A percentile compares a stretch with the other conserved stretches of the same genome.
Evolutionary conservation across 2,888 invertebrate species (phyloP).

Genomic region (Lasioglossum marginatum): DNA sequence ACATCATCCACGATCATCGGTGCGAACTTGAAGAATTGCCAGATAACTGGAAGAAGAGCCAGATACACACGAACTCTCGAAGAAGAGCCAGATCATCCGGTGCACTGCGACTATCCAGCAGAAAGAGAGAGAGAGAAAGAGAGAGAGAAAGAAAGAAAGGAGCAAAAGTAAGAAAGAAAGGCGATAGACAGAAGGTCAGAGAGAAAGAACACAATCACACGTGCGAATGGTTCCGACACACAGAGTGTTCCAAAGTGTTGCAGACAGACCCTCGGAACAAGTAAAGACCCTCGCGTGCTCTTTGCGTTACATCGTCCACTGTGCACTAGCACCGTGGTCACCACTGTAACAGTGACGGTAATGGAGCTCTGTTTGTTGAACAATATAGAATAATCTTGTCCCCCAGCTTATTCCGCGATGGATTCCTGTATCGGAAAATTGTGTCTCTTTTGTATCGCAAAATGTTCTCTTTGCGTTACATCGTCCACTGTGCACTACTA

Average conservation of each 20-base stretch:
- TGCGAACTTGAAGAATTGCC: too few relatives aligned
- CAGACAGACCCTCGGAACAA: neutral
- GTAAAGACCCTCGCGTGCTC: neutral
- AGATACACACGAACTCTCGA: too few relatives aligned
- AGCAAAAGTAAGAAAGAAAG: neutral
- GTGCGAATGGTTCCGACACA: neutral
- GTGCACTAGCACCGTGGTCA: too few relatives aligned
- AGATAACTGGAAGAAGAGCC: too few relatives aligned
- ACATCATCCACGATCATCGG: neutral
- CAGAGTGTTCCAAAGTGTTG: too few relatives aligned
- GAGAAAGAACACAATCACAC: neutral
- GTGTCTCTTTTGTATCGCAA: too few relatives aligned
- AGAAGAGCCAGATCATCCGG: neutral
- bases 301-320: neutral
- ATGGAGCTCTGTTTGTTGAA: too few relatives aligned
- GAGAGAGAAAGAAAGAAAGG: neutral
- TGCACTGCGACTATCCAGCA: neutral
- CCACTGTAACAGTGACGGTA: too few relatives aligned
- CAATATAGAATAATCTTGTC: too few relatives aligned
- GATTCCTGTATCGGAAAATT: too few relatives aligned
- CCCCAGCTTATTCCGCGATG: too few relatives aligned
- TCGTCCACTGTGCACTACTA: neutral
- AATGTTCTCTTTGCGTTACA: neutral
- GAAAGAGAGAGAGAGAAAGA: neutral
- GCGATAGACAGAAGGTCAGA: too few relatives aligned